Conservation (phyloP, 2,888 invertebrate species). For the Galerucella nymphaeae region DNA sequence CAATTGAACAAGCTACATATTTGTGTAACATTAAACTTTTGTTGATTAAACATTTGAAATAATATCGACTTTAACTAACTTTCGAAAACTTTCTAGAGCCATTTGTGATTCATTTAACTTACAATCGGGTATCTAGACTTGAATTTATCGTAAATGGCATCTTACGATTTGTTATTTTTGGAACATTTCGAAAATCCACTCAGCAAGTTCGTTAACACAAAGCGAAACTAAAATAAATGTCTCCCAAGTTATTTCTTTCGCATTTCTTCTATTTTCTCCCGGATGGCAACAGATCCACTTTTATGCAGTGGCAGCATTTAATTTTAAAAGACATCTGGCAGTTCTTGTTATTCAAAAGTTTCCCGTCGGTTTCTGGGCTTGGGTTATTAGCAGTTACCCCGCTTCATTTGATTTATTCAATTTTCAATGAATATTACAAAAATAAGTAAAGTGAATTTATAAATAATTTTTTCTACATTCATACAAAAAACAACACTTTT, state of each 20-base stretch:
- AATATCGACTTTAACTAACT: not conserved
- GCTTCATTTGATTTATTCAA: too few species aligned
- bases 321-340: slow-evolving; percentile 11
- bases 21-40: not conserved
- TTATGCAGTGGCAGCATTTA: not conserved
- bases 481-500: too few species aligned
- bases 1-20: too few species aligned
- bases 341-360: not conserved
- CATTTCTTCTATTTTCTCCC: slow-evolving; percentile 15
- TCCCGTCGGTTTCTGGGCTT: not conserved
- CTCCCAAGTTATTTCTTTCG: slow-evolving; percentile 26
- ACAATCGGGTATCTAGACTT: not conserved
- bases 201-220: slow-evolving; percentile 53
- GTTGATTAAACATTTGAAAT: not conserved
- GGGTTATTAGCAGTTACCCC: not conserved
- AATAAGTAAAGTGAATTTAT: too few species aligned
- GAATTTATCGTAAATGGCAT: not conserved
- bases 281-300: slow-evolving; percentile 15
- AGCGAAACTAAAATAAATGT: slow-evolving; percentile 43
- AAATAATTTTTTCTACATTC: too few species aligned
- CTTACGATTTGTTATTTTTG: slow-evolving; percentile 46
- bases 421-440: too few species aligned
- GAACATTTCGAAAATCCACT: slow-evolving; percentile 38
- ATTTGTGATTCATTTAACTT: too few species aligned
- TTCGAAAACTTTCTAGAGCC: not conserved